Conservation (phyloP, 2,888 invertebrate species). For the Melikaiella ostensackeni region DNA sequence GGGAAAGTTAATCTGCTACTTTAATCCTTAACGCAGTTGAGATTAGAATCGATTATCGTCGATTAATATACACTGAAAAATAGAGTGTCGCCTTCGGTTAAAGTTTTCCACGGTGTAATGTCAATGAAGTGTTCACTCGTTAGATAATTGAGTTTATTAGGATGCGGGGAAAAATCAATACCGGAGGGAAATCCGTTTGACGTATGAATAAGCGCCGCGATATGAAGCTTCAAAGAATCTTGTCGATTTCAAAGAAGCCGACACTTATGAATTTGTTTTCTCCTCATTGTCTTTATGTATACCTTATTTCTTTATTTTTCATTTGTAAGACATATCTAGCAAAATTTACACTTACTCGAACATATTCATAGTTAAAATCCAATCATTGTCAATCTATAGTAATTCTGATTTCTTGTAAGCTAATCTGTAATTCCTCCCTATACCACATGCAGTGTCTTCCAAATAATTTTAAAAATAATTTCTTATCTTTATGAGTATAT, state of each 20-base stretch:
- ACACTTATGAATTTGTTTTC: neutral
- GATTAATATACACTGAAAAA: constrained; percentile 21
- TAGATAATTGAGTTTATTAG: constrained; percentile 37
- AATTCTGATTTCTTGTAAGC: too few species aligned
- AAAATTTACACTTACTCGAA: too few species aligned
- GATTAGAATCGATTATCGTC: constrained; percentile 18
- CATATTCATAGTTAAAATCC: too few species aligned
- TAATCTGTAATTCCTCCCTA: too few species aligned
- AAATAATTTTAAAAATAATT: too few species aligned
- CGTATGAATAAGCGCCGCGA: constrained; percentile 22
- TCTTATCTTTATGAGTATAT: too few species aligned
- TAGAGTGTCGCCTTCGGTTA: neutral
- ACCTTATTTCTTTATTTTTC: neutral
- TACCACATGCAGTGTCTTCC: too few species aligned
- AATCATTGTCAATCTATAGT: too few species aligned
- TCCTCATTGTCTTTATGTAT: neutral
- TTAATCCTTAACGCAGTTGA: neutral
- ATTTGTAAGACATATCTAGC: neutral
- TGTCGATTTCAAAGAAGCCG: constrained; percentile 6
- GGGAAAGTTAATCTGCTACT: constrained; percentile 17
- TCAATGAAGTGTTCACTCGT: constrained; percentile 31
- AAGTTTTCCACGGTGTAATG: constrained; percentile 18
- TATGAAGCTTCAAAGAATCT: constrained; percentile 14
- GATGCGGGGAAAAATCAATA: constrained; percentile 33
- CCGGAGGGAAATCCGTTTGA: constrained; percentile 26